phyloP scores from a whole-genome alignment of 2,888 invertebrate genomes.

The Dione vanillae region DNA sequence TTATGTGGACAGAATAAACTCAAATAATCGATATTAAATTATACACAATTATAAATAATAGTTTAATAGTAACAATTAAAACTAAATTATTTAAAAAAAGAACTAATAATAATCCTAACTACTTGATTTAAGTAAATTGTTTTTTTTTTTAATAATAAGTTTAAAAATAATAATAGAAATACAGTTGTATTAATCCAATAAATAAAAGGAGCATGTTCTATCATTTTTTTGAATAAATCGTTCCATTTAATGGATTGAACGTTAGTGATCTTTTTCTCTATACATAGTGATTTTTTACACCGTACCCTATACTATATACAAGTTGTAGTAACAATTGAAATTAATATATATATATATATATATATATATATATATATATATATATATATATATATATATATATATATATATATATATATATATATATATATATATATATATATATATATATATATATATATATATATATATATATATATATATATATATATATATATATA shows the following conservation, averaged over 20 bases:
- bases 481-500: too few relatives aligned
- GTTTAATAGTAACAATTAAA: constrained; percentile 9
- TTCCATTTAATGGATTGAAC: constrained; percentile 65
- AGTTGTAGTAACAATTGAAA: constrained; percentile 36
- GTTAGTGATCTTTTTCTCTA: constrained; percentile 38
- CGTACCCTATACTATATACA: constrained; percentile 72
- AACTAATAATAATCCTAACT: constrained; percentile 32
- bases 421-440: too few relatives aligned
- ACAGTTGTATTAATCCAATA: constrained; percentile 54
- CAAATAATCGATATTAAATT: neutral
- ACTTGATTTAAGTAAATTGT: constrained; percentile 47
- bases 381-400: too few relatives aligned
- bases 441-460: too few relatives aligned
- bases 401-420: too few relatives aligned
- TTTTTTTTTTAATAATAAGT: constrained; percentile 43
- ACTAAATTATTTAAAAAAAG: constrained; percentile 32
- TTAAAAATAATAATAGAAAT: constrained; percentile 26
- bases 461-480: too few relatives aligned
- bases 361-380: too few relatives aligned
- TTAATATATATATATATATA: neutral
- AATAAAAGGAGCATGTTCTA: constrained; percentile 69
- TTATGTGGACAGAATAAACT: constrained; percentile 9
- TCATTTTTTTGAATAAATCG: constrained; percentile 17
- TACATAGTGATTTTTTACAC: constrained; percentile 71
- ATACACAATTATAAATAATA: constrained; percentile 7